These are phyloP conservation scores for Astropecten irregularis DNA, from an alignment of 53 echinoderm and acorn worm species.

Conservation along the genomic window DNA sequence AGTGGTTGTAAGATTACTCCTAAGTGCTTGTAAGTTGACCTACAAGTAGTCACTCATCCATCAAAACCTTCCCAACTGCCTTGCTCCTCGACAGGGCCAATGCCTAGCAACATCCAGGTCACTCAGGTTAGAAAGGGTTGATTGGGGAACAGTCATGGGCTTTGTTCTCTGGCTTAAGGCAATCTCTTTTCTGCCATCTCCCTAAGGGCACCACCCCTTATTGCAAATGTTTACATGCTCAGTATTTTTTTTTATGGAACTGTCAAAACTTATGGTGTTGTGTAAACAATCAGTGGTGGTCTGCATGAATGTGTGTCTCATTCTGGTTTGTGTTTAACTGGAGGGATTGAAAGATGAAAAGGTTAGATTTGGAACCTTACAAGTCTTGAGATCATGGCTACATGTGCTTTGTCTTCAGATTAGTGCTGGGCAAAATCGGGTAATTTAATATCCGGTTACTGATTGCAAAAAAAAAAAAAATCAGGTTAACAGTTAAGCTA, in stretches of 20 bases:
- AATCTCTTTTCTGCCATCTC: not conserved
- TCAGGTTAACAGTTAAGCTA: no score
- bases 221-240: constrained; percentile 20
- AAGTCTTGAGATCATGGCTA: no score
- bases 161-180: not conserved
- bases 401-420: no score
- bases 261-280: constrained; percentile 37
- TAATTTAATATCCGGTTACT: no score
- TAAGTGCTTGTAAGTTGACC: not conserved
- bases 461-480: no score
- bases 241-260: not conserved
- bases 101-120: not conserved
- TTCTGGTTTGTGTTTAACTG: no score
- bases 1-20: no score
- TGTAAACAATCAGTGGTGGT: constrained; percentile 43
- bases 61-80: not conserved
- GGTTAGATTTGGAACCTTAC: no score
- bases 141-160: constrained; percentile 27
- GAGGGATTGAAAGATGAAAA: no score
- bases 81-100: not conserved
- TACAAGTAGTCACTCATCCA: not conserved
- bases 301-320: no score
- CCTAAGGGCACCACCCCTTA: not conserved
- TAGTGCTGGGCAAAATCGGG: no score
- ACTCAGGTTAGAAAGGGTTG: no score